These are phyloP conservation scores for Danaus chrysippus DNA, from an alignment of 2,888 invertebrate genomes.

Conservation along the genomic window DNA sequence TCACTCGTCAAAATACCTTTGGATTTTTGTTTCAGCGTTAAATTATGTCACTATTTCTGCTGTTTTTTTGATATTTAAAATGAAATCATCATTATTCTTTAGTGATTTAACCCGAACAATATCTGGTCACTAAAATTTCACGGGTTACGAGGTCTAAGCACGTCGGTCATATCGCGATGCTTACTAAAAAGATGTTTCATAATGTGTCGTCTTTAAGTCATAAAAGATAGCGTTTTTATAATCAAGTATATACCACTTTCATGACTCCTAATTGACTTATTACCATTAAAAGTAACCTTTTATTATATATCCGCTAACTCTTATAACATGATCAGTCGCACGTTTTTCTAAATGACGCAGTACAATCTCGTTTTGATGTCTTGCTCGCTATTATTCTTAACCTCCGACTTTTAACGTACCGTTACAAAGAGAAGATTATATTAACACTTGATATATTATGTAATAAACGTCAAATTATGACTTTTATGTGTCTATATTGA, in stretches of 20 bases:
- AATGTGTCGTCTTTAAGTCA: conserved; percentile 1
- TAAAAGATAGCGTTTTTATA: background rate
- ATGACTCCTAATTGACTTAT: no score
- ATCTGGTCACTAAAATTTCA: conserved; percentile 26
- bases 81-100: no score
- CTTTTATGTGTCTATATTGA: background rate
- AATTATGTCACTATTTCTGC: no score
- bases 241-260: background rate
- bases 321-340: conserved; percentile 2
- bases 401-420: conserved; percentile 21
- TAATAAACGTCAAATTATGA: conserved; percentile 13
- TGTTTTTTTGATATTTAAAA: no score
- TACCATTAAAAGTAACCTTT: background rate
- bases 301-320: background rate
- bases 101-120: conserved; percentile 16
- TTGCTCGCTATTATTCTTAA: conserved; percentile 25
- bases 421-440: conserved; percentile 20
- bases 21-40: no score
- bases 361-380: conserved; percentile 17
- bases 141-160: conserved; percentile 27
- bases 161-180: conserved; percentile 20
- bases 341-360: conserved; percentile 25
- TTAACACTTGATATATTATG: conserved; percentile 22
- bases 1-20: no score
- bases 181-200: conserved; percentile 21